phyloP scores from a whole-genome alignment of 2,888 invertebrate genomes.

The Arenicola marina region DNA sequence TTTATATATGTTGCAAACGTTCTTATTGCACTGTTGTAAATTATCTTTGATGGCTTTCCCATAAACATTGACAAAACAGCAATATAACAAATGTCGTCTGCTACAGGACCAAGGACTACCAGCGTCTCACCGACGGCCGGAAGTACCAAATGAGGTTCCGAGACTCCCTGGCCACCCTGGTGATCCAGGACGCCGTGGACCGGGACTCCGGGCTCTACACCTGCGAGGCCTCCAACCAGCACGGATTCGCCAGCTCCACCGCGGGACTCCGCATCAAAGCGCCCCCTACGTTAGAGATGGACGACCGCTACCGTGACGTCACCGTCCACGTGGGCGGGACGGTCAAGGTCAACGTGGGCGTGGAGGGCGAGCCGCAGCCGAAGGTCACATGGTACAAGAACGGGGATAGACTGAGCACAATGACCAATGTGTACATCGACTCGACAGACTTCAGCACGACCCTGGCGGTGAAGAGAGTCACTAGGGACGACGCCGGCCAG shows the following conservation, averaged over 20 bases:
- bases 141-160: constrained; percentile 44
- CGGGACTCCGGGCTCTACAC: constrained; percentile 38
- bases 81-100: no score
- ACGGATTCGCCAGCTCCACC: constrained; percentile 33
- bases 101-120: constrained; percentile 34
- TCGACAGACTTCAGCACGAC: constrained; percentile 64
- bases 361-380: constrained; percentile 35
- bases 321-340: constrained; percentile 23
- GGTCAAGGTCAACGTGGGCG: constrained; percentile 27
- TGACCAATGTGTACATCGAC: constrained; percentile 64
- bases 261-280: constrained; percentile 30
- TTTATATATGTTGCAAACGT: no score
- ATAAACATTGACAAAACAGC: no score
- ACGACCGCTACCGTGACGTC: constrained; percentile 26
- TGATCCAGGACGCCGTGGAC: constrained; percentile 64
- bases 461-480: constrained; percentile 65
- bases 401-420: constrained; percentile 21
- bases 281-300: constrained; percentile 32
- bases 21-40: no score
- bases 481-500: constrained; percentile 33
- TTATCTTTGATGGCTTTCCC: no score
- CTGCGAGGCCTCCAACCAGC: constrained; percentile 36
- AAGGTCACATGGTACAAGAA: constrained; percentile 32
- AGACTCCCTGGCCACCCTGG: constrained; percentile 61
- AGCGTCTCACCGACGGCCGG: constrained; percentile 31